Percentiles rank a stretch among this genome's conserved stretches.
phyloP scores from a whole-genome alignment of 2,888 invertebrate species.

The Merodon equestris region DNA sequence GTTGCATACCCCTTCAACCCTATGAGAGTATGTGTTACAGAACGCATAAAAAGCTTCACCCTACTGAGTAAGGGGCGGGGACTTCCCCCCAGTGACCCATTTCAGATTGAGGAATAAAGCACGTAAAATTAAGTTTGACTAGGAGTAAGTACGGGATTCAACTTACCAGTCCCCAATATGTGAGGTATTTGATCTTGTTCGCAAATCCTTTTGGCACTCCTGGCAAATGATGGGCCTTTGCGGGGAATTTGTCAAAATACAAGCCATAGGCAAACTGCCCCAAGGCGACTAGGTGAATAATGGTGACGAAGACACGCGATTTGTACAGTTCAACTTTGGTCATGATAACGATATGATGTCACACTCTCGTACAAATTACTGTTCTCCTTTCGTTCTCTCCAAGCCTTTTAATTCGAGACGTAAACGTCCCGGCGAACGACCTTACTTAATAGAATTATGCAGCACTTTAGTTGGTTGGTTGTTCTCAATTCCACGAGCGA shows the following conservation, averaged over 20 bases:
- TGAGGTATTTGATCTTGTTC: slow-evolving; percentile 78
- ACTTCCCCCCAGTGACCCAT: slow-evolving; percentile 3
- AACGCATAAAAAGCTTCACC: slow-evolving; percentile 24
- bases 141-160: slow-evolving; percentile 13
- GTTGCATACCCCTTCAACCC: slow-evolving; percentile 35
- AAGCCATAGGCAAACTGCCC: slow-evolving; percentile 77
- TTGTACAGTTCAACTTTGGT: slow-evolving; percentile 79
- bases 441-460: slow-evolving; percentile 39
- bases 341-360: slow-evolving; percentile 72
- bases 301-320: slow-evolving; percentile 77
- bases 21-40: background rate
- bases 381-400: background rate
- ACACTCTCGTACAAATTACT: slow-evolving; percentile 30
- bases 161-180: slow-evolving; percentile 81
- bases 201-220: slow-evolving; percentile 75
- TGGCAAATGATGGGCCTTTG: slow-evolving; percentile 75
- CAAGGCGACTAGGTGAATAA: slow-evolving; percentile 77
- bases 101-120: slow-evolving; percentile 14
- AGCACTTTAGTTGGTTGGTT: background rate
- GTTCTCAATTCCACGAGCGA: slow-evolving; percentile 11
- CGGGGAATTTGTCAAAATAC: slow-evolving; percentile 80
- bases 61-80: background rate
- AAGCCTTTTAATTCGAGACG: background rate
- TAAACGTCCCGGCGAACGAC: slow-evolving; percentile 43
- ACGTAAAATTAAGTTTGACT: too few relatives aligned